Percentiles rank a stretch among this genome's conserved stretches.
Evolutionary conservation across 1,140 invertebrate genomes (phyloP).

Genomic region (Pemphigus obesinymphae): DNA sequence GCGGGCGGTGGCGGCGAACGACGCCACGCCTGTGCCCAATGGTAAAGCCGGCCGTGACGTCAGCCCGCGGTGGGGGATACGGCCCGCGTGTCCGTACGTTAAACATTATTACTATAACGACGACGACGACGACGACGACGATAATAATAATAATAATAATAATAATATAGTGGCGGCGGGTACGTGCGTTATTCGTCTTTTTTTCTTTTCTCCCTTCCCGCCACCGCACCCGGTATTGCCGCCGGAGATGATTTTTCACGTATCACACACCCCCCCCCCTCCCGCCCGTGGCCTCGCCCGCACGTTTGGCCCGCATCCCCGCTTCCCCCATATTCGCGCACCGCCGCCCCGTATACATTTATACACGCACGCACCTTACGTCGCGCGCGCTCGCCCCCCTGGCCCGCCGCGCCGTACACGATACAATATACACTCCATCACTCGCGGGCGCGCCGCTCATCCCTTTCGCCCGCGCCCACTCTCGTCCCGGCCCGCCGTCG

Average conservation of each 20-base stretch:
- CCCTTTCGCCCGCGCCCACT: not conserved
- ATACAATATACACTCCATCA: too few species aligned
- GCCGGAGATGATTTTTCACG: too few species aligned
- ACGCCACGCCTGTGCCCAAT: slow-evolving; percentile 38
- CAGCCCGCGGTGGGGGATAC: not conserved
- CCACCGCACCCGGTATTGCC: too few species aligned
- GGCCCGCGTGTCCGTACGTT: not conserved
- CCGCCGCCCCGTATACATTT: not conserved
- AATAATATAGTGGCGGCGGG: too few species aligned
- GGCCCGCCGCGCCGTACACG: not conserved
- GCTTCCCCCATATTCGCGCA: not conserved
- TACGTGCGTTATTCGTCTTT: too few species aligned
- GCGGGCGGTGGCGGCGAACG: not conserved
- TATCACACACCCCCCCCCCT: not conserved
- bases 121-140: not conserved
- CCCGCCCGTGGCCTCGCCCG: not conserved
- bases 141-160: too few species aligned
- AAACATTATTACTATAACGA: not conserved
- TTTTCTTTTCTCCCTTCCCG: too few species aligned
- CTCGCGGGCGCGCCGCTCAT: too few species aligned
- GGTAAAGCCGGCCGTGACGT: slow-evolving; percentile 33
- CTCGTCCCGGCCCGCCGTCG: not conserved
- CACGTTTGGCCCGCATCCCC: not conserved
- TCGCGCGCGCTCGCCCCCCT: not conserved
- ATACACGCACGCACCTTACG: too few species aligned